Percentiles rank a stretch among this genome's conserved stretches.
Conservation (phyloP, 2,113 vertebrate species). For the Pseudopipra pipra region DNA sequence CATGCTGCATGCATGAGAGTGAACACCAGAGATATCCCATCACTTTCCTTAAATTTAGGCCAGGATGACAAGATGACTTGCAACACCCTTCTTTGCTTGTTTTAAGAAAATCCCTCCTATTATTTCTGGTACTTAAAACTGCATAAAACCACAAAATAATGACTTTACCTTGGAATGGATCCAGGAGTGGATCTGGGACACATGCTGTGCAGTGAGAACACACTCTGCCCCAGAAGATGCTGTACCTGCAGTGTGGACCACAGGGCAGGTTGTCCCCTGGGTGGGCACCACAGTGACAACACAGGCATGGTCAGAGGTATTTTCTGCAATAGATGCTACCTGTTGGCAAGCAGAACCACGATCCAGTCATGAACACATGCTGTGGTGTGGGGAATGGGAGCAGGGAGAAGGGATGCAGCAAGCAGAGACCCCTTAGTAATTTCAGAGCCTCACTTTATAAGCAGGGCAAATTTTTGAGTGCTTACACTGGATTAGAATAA, state of each 20-base stretch:
- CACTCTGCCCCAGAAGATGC: neutral
- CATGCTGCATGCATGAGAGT: neutral
- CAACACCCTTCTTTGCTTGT: neutral
- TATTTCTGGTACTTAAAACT: neutral
- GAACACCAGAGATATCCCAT: neutral
- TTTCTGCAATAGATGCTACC: neutral
- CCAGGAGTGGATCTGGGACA: neutral
- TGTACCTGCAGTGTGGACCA: neutral
- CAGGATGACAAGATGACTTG: neutral
- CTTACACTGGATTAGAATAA: neutral
- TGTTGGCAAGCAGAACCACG: neutral
- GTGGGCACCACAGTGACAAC: neutral
- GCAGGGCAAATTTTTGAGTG: neutral
- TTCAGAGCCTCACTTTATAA: neutral
- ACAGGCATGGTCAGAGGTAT: neutral
- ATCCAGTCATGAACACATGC: too few relatives aligned
- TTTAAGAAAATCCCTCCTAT: neutral
- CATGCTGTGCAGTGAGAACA: neutral
- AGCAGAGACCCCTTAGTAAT: neutral
- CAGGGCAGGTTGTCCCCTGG: neutral
- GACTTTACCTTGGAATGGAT: neutral
- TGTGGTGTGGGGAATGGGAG: neutral
- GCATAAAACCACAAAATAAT: neutral
- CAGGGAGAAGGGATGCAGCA: neutral
- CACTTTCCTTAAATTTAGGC: neutral